Conservation (phyloP, 2,113 vertebrate genomes). For the Columba livia region DNA sequence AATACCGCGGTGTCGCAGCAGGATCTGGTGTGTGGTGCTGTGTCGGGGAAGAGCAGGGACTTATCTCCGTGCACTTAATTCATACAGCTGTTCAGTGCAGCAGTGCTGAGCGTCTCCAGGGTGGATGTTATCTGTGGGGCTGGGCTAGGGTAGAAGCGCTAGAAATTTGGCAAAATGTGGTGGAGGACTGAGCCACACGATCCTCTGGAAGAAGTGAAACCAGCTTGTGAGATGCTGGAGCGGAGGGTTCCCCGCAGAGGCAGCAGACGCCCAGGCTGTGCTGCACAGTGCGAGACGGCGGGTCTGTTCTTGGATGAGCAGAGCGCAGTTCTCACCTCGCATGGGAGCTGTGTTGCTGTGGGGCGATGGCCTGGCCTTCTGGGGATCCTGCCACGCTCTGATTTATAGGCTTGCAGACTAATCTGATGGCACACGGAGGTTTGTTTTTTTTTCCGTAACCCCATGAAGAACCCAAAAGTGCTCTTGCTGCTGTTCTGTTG, state of each 20-base stretch:
- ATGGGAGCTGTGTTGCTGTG: rapidly evolving
- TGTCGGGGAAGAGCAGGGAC: neutral
- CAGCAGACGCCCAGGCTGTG: neutral
- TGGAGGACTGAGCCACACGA: neutral
- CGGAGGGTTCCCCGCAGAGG: neutral
- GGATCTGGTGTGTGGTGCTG: rapidly evolving
- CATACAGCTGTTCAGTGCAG: rapidly evolving
- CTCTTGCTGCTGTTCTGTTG: neutral
- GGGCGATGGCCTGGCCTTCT: neutral
- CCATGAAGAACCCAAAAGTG: neutral
- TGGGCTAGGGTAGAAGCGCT: neutral
- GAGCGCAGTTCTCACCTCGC: neutral
- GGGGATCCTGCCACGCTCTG: neutral
- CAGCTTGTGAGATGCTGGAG: neutral
- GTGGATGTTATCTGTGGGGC: neutral
- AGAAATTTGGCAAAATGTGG: neutral
- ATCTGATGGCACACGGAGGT: neutral
- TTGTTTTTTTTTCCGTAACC: neutral
- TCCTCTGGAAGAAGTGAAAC: neutral
- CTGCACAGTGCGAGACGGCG: neutral
- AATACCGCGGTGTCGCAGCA: neutral
- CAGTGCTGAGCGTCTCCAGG: neutral
- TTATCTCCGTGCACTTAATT: rapidly evolving
- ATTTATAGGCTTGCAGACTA: neutral
- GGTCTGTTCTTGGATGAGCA: neutral